Conservation (phyloP, 1,140 invertebrate species). For the Druon quercuslanigerum region DNA sequence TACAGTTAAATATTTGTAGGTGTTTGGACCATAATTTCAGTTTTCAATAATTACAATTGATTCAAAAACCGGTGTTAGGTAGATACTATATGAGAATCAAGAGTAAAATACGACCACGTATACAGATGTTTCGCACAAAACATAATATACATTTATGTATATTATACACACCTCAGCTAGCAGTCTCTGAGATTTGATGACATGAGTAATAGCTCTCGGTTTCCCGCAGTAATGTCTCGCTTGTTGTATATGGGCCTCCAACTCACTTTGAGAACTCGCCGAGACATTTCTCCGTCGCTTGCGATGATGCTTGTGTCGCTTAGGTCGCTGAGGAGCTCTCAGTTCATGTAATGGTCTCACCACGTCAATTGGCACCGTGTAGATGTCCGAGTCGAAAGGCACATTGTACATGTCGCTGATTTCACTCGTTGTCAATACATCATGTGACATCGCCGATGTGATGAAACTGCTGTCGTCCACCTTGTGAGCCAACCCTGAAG, state of each 20-base stretch:
- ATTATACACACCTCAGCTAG: constrained; percentile 70
- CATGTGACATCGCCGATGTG: constrained; percentile 89
- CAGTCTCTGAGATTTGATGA: constrained; percentile 71
- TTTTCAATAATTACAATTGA: too few relatives aligned
- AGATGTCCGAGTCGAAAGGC: constrained; percentile 90
- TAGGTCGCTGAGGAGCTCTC: constrained; percentile 74
- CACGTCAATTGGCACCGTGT: constrained; percentile 88
- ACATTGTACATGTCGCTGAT: constrained; percentile 91
- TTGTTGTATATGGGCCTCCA: constrained; percentile 69
- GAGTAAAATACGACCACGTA: too few relatives aligned
- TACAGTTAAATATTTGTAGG: too few relatives aligned
- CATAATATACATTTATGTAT: neutral
- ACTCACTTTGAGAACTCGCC: constrained; percentile 73
- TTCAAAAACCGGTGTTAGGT: too few relatives aligned
- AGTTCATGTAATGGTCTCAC: constrained; percentile 77
- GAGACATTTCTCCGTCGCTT: constrained; percentile 79
- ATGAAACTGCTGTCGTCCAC: constrained; percentile 90
- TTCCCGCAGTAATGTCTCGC: constrained; percentile 72
- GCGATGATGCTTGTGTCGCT: constrained; percentile 78
- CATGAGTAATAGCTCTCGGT: constrained; percentile 68
- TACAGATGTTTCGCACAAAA: too few relatives aligned
- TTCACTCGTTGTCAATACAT: constrained; percentile 82
- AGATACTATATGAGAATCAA: too few relatives aligned
- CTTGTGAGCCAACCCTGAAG: constrained; percentile 81
- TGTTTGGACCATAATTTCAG: too few relatives aligned